Base-by-base conservation (phyloP, 2,113 vertebrate genomes). In the Ascaphus truei region DNA sequence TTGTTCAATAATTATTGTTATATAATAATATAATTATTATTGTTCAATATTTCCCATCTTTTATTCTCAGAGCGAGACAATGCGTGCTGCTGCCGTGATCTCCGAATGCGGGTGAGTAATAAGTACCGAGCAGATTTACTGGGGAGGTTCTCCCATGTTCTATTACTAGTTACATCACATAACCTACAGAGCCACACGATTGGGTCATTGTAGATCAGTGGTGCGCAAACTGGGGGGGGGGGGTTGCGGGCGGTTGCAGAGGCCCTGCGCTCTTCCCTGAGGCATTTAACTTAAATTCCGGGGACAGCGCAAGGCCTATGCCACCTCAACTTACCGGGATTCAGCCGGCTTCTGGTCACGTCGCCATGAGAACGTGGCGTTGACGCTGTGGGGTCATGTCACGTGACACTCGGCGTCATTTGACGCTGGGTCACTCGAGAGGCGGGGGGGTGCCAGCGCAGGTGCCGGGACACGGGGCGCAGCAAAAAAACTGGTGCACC, bases 51-150 rank as follows among this genome's bases (percentile, higher is more conserved):
- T 37, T 25, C 11, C 6, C 12, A 7, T 37, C 16, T 37, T 8
- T 18, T 18, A 29, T 18, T 55, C 56, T 23, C 37, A 66, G 63
- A 51, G 22, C 12, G 13, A 22, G 25, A 18, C 15, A 27, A 20
- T 11, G n/a, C n/a, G n/a, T 66, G 63, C 51, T 66, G 62, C 36
- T 66, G 63, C 20, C 36, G 13, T 4, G 50, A 66, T 11, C 26
- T 66, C 26, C 26, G 16, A 18, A 66, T 36, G n/a, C 34, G 63
- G 31, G 63, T 66, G 29, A 55, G 63, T 66, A n/a, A n/a, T n/a
- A n/a, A n/a, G n/a, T n/a, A n/a, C n/a, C n/a, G n/a, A n/a, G n/a
- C 2, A 25, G 4, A 1, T 12, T 5, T 7, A 39, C 4, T 7
- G 7, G 6, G 23, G 15, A 9, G 26, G 15, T 2, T 29, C 8